Percentiles rank a stretch among this genome's conserved stretches.
Evolutionary conservation across 2,113 vertebrate genomes (phyloP).

Genomic region (Stomatorhinus ivindoensis): DNA sequence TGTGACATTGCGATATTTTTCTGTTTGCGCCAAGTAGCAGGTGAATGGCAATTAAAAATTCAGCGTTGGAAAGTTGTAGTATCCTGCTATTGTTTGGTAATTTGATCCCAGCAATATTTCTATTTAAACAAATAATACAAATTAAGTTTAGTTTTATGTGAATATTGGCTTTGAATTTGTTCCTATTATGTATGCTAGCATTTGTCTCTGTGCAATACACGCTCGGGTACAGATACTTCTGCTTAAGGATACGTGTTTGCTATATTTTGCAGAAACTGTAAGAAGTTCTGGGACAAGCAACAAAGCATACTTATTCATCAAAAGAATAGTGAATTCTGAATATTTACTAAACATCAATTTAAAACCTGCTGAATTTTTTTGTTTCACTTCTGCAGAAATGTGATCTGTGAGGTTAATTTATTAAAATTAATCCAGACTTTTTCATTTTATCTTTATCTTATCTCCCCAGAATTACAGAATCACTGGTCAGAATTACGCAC

Average conservation of each 20-base stretch:
- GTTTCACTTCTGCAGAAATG: neutral
- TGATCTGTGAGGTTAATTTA: neutral
- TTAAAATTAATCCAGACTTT: neutral
- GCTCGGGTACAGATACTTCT: neutral
- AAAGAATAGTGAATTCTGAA: neutral
- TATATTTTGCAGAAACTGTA: neutral
- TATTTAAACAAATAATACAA: neutral
- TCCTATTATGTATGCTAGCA: neutral
- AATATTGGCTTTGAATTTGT: neutral
- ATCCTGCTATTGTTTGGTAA: neutral
- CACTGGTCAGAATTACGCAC: neutral
- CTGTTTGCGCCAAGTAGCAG: neutral
- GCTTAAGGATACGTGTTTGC: neutral
- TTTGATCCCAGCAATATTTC: neutral
- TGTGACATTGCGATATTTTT: neutral
- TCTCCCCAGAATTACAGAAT: neutral
- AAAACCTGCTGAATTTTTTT: neutral
- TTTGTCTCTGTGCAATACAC: neutral
- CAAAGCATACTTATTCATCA: neutral
- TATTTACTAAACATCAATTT: neutral
- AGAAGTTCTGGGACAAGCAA: neutral
- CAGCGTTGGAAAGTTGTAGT: neutral
- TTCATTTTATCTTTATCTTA: neutral
- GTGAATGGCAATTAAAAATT: neutral
- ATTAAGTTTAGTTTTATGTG: neutral